phyloP scores from a whole-genome alignment of 2,888 invertebrate genomes.

The Elmis aenea region DNA sequence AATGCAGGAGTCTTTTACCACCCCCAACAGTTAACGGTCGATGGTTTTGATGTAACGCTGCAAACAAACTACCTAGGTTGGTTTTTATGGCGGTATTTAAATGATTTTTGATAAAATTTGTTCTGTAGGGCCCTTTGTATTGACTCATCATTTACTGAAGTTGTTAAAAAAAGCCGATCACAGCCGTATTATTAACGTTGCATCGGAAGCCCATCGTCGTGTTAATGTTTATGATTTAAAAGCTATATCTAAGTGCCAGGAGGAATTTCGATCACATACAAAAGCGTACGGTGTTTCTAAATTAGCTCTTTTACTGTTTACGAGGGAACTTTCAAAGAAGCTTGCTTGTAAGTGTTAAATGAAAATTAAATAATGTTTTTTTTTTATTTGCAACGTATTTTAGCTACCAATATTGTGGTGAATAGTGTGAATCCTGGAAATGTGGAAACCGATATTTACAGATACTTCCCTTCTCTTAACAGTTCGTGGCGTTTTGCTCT shows the following conservation, averaged over 20 bases:
- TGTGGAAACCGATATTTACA: slow-evolving; percentile 44
- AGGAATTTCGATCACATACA: slow-evolving; percentile 38
- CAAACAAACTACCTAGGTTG: slow-evolving; percentile 54
- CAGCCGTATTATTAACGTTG: slow-evolving; percentile 48
- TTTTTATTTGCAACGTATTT: too few relatives aligned
- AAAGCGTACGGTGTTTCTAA: slow-evolving; percentile 44
- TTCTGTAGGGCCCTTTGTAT: slow-evolving; percentile 42
- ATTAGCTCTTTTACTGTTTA: slow-evolving; percentile 41
- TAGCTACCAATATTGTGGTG: slow-evolving; percentile 42
- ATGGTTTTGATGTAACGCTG: slow-evolving; percentile 52
- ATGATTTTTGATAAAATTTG: slow-evolving; percentile 1
- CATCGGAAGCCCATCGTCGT: slow-evolving; percentile 44
- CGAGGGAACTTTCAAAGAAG: slow-evolving; percentile 38
- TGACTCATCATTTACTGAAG: slow-evolving; percentile 48
- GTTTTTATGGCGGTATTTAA: slow-evolving; percentile 9
- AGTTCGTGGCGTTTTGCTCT: slow-evolving; percentile 39
- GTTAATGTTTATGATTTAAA: slow-evolving; percentile 41
- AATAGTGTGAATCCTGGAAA: slow-evolving; percentile 48
- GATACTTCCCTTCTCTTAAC: slow-evolving; percentile 40
- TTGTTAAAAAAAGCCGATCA: slow-evolving; percentile 42
- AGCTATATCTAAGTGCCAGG: slow-evolving; percentile 31
- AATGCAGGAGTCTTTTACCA: slow-evolving; percentile 54
- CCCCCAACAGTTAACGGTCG: slow-evolving; percentile 47
- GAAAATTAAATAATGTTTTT: slow-evolving; percentile 6
- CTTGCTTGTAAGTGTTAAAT: slow-evolving; percentile 34